Evolutionary conservation across 64 coral and sea anemone species (phyloP).

Genomic region (Stichodactyla helianthus): DNA sequence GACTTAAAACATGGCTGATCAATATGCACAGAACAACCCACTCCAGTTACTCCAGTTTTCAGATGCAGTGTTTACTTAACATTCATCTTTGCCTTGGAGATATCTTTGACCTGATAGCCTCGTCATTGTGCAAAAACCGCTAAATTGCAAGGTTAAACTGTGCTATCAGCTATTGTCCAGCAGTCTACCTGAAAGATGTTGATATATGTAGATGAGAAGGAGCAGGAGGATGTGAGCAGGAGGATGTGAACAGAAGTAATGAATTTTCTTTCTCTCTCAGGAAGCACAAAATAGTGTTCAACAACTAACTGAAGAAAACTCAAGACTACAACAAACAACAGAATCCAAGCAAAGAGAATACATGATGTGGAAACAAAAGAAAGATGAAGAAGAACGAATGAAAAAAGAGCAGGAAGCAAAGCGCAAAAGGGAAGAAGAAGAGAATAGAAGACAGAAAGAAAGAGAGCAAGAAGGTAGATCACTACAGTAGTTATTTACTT

Average conservation of each 20-base stretch:
- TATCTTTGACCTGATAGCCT: no score
- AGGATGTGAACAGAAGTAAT: background rate
- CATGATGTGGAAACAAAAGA: constrained; percentile 67
- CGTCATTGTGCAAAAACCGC: no score
- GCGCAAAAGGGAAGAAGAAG: constrained; percentile 81
- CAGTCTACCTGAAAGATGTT: background rate
- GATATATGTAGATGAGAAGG: no score
- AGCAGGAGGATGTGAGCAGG: background rate
- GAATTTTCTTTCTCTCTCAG: constrained; percentile 19
- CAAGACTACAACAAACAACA: constrained; percentile 68
- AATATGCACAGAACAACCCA: no score
- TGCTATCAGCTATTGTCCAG: no score
- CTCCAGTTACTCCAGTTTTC: no score
- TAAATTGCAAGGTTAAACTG: no score
- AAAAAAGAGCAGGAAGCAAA: constrained; percentile 60
- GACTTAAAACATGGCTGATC: no score
- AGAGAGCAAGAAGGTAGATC: constrained; percentile 74
- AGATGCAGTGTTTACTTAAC: no score
- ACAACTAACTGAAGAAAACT: constrained; percentile 73
- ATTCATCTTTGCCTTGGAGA: no score
- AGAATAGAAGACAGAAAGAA: constrained; percentile 83
- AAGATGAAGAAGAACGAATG: constrained; percentile 79
- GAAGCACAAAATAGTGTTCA: constrained; percentile 59
- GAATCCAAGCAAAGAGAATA: constrained; percentile 90
- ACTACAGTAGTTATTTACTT: background rate